These are phyloP conservation scores for Drepanosiphum platanoidis DNA, from an alignment of 2,888 invertebrate genomes.

Conservation along the genomic window DNA sequence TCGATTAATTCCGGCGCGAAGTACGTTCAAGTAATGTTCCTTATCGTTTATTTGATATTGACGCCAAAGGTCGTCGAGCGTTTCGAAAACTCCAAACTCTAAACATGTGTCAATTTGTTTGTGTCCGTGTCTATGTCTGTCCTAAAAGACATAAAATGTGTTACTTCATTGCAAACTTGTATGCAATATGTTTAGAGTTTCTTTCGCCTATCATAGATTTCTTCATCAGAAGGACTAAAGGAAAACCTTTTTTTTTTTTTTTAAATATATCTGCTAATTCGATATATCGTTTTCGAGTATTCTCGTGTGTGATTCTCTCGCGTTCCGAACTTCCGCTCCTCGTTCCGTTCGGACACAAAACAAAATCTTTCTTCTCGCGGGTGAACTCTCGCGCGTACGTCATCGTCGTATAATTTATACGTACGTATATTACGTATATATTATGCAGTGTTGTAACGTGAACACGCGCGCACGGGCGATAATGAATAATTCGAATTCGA, in stretches of 20 bases:
- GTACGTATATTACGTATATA: neutral
- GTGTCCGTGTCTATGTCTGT: too few species aligned
- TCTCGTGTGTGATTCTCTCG: too few species aligned
- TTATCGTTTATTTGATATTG: neutral
- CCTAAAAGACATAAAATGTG: too few species aligned
- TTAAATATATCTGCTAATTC: too few species aligned
- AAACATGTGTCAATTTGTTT: too few species aligned
- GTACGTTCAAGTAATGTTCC: constrained; percentile 65
- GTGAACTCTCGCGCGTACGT: neutral
- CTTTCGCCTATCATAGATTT: too few species aligned
- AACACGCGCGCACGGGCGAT: neutral
- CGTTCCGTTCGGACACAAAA: neutral
- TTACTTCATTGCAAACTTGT: too few species aligned
- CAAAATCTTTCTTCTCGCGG: neutral
- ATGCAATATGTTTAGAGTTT: too few species aligned
- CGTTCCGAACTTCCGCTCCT: neutral
- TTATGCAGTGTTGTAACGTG: neutral
- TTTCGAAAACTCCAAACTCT: neutral
- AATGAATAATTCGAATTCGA: neutral
- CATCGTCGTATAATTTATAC: neutral
- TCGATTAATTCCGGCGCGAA: constrained; percentile 64
- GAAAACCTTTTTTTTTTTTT: too few species aligned
- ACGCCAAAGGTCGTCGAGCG: neutral
- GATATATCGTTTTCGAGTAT: too few species aligned
- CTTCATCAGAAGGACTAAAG: too few species aligned